Conservation (phyloP, 2,888 invertebrate species). For the Drosophila atroscutellata region DNA sequence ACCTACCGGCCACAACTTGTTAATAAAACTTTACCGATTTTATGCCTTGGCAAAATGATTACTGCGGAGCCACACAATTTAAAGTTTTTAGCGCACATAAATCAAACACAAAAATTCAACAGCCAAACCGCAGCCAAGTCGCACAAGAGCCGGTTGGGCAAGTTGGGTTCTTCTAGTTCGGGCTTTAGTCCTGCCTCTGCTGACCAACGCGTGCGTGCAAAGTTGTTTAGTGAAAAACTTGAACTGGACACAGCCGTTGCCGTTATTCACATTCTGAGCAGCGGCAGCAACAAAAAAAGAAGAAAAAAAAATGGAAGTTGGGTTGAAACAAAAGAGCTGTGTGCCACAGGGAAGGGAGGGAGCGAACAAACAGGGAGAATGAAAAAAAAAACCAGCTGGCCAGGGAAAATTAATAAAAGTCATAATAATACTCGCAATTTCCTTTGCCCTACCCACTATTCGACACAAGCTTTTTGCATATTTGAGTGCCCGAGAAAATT, state of each 20-base stretch:
- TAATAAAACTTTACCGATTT: conserved; percentile 78
- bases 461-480: conserved; percentile 55
- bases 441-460: conserved; percentile 59
- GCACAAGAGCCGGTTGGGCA: conserved; percentile 4
- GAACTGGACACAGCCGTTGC: conserved; percentile 70
- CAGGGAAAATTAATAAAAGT: conserved; percentile 75
- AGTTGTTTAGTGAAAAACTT: conserved; percentile 78
- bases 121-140: conserved; percentile 46
- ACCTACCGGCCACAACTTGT: conserved; percentile 63
- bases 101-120: conserved; percentile 71
- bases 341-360: conserved; percentile 23
- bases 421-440: conserved; percentile 81
- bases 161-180: not conserved
- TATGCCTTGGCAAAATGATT: conserved; percentile 51
- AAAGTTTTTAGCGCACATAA: conserved; percentile 73
- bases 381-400: conserved; percentile 22
- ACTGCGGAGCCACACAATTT: conserved; percentile 63
- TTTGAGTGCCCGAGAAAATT: conserved; percentile 47
- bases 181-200: conserved; percentile 12
- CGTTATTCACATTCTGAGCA: conserved; percentile 37
- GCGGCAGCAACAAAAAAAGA: not conserved
- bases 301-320: conserved; percentile 34
- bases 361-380: not conserved
- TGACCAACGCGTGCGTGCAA: conserved; percentile 72
- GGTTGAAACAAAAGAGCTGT: conserved; percentile 48